Conservation (phyloP, 2,113 vertebrate species). For the Rhadina sibilatrix region DNA sequence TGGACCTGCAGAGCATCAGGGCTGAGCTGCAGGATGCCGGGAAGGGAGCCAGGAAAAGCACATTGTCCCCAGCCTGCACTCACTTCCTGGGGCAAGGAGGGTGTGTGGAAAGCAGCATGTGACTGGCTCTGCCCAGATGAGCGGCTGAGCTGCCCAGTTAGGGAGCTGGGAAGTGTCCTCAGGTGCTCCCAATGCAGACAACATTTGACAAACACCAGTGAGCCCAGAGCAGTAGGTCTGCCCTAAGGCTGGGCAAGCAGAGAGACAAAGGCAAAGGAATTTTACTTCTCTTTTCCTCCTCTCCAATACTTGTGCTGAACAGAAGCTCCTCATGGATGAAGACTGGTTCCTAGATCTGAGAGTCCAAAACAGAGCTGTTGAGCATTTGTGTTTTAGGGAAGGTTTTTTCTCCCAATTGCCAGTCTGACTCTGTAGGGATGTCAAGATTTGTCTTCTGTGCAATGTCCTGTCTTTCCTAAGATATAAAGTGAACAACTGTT, state of each 20-base stretch:
- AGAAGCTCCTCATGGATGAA: accelerated
- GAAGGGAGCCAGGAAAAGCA: background rate
- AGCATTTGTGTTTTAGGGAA: background rate
- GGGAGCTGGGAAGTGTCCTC: background rate
- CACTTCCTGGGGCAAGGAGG: background rate
- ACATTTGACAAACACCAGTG: background rate
- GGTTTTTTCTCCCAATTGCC: background rate
- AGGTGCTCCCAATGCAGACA: background rate
- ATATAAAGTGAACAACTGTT: background rate
- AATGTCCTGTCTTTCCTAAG: background rate
- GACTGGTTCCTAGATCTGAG: background rate
- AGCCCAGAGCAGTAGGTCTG: background rate
- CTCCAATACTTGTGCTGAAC: background rate
- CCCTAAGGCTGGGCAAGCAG: background rate
- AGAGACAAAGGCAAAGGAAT: background rate
- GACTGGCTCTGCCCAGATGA: accelerated
- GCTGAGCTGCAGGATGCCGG: background rate
- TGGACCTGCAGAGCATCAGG: accelerated
- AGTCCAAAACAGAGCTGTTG: background rate
- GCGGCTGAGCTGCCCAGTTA: background rate
- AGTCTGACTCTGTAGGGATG: background rate
- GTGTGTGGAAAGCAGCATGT: background rate
- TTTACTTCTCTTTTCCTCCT: background rate
- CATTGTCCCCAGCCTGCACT: background rate
- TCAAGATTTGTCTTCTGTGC: background rate